Conservation (phyloP, 2,113 vertebrate genomes). For the Pangasianodon hypophthalmus region DNA sequence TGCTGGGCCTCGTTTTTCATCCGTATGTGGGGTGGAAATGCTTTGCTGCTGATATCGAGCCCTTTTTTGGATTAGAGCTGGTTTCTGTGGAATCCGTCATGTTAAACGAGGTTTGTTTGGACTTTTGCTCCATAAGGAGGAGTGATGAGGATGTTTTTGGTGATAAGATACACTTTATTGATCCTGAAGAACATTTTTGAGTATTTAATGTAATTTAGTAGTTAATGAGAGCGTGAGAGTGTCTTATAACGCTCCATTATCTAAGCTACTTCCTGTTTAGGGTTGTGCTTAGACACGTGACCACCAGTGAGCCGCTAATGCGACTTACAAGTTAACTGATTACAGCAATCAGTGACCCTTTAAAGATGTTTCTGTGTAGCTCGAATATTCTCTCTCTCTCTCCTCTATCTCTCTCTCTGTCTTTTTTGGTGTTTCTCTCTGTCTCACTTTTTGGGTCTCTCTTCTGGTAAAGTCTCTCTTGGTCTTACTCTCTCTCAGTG, state of each 20-base stretch:
- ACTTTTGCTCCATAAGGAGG: not conserved
- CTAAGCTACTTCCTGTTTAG: not conserved
- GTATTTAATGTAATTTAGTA: not conserved
- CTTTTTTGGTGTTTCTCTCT: not conserved
- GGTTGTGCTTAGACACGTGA: not conserved
- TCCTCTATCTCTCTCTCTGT: not conserved
- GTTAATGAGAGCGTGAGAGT: not conserved
- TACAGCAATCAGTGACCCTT: not conserved
- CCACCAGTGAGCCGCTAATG: not conserved
- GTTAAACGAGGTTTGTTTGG: not conserved
- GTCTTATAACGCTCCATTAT: not conserved
- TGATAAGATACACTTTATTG: not conserved
- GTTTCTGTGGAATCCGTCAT: not conserved
- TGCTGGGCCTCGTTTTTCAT: conserved; percentile 16
- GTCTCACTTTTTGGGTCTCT: not conserved
- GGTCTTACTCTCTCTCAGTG: not conserved
- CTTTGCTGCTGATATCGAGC: not conserved
- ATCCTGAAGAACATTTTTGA: not conserved
- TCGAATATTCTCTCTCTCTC: too few species aligned
- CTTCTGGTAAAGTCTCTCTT: not conserved
- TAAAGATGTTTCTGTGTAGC: not conserved
- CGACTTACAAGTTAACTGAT: not conserved
- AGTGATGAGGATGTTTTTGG: not conserved
- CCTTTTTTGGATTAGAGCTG: not conserved
- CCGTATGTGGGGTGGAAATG: not conserved